Percentiles rank a stretch among this genome's conserved stretches.
These are phyloP conservation scores for Ditylenchus dipsaci DNA, from an alignment of 1,140 invertebrate genomes.

Conservation along the genomic window DNA sequence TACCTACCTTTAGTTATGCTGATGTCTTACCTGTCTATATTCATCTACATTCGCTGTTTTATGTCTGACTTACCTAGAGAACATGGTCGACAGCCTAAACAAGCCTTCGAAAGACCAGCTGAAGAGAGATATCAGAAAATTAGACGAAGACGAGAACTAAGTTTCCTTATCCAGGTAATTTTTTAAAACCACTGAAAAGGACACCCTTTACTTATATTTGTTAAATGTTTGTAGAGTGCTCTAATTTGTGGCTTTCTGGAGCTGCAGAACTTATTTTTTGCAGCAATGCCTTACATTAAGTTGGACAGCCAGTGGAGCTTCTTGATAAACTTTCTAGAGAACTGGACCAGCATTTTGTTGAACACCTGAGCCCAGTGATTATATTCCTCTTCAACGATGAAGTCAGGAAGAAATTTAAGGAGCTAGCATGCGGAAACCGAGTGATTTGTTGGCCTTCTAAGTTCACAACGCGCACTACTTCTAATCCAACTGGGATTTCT, in stretches of 20 bases:
- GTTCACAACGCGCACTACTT: too few relatives aligned
- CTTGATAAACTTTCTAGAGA: conserved; percentile 20
- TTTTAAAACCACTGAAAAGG: not conserved
- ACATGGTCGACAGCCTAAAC: not conserved
- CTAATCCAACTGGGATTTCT: too few relatives aligned
- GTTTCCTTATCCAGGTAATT: conserved; percentile 22
- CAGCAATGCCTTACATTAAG: conserved; percentile 10
- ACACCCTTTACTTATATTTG: too few relatives aligned
- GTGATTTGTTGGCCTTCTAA: too few relatives aligned
- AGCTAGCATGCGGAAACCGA: too few relatives aligned
- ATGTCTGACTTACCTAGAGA: not conserved
- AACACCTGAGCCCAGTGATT: conserved; percentile 31
- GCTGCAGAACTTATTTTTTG: conserved; percentile 27
- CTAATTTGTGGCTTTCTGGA: conserved; percentile 33
- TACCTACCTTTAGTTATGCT: conserved; percentile 19
- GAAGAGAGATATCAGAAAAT: conserved; percentile 12
- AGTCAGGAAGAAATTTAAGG: not conserved
- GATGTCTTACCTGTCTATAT: conserved; percentile 20
- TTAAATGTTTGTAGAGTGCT: conserved; percentile 21
- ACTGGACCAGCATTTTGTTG: conserved; percentile 32
- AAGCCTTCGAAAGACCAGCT: conserved; percentile 4
- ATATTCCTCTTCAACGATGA: conserved; percentile 26
- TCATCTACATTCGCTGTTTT: conserved; percentile 18
- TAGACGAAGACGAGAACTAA: conserved; percentile 21
- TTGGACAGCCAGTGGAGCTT: conserved; percentile 24